A percentile compares a stretch with the other conserved stretches of the same genome.
phyloP scores from a whole-genome alignment of 2,888 invertebrate genomes.

The Polia nebulosa region DNA sequence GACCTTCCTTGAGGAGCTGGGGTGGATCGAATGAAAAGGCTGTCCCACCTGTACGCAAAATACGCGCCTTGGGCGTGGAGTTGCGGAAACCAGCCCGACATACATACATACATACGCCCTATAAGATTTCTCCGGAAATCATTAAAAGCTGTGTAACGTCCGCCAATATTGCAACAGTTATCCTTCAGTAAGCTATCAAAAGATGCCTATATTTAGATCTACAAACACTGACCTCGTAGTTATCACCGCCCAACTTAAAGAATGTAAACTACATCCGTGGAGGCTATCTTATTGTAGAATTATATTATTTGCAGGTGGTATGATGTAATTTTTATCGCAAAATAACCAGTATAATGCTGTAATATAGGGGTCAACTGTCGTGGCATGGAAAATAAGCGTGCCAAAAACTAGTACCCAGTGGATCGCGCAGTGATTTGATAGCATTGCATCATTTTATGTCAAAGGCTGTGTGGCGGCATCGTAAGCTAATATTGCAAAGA shows the following conservation, averaged over 20 bases:
- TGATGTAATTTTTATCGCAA: constrained; percentile 12
- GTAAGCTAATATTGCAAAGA: constrained; percentile 15
- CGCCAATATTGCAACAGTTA: not conserved
- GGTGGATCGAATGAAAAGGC: too few relatives aligned
- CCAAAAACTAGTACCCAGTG: not conserved
- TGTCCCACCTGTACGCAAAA: too few relatives aligned
- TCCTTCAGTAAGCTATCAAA: constrained; percentile 1
- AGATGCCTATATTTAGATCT: not conserved
- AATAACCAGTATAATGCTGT: constrained; percentile 14
- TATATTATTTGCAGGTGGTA: constrained; percentile 1
- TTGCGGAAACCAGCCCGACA: too few relatives aligned
- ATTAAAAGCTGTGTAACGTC: not conserved
- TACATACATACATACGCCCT: too few relatives aligned
- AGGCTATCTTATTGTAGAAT: not conserved
- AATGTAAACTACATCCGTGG: constrained; percentile 17
- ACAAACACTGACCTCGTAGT: not conserved
- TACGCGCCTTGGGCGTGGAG: too few relatives aligned
- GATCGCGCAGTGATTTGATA: not conserved
- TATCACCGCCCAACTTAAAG: not conserved
- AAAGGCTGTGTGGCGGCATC: constrained; percentile 1
- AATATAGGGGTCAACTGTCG: constrained; percentile 6
- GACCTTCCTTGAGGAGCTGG: too few relatives aligned
- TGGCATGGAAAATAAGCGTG: constrained; percentile 8
- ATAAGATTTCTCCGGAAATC: not conserved
- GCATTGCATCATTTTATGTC: constrained; percentile 31